Base-by-base conservation (phyloP, 2,797 vertebrate species). In the Channallabes apus region DNA sequence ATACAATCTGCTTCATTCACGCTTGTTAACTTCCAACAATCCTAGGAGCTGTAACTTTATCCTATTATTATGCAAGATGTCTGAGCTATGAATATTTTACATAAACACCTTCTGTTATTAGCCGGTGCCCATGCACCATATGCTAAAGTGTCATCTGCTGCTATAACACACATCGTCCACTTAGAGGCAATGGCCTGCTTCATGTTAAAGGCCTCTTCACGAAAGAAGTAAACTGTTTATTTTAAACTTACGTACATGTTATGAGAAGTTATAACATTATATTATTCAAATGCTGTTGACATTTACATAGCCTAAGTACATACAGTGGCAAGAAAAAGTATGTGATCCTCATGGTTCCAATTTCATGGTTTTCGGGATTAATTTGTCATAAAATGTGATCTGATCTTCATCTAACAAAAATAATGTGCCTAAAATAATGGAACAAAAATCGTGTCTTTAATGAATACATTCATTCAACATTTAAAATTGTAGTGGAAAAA, bases 101-200 rank as follows among this genome's bases (percentile, higher is more conserved):
- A 87, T 86, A 88, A 85, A 89, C 88, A 85, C 86, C 72, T 86
- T 87, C 54, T 82, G 68, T 80, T 77, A 67, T 80, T 85, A 82
- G 80, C 29, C 32, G 12, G 6, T 82, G 69, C 51, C 17, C 71
- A 58, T 77, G 38, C 61, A 56, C 72, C 72, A 76, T 80, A 80
- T 51, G 59, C n/a, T 65, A 35, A 79, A 32, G 35, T 77, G 14
- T 22, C 41, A 73, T 81, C 64, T 75, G 62, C 71, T 92, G 94
- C 88, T 90, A 71, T 92, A 86, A 41, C 90, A 87, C 17, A 24
- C 46, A 73, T 0, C 27, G 15, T 87, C 94, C 94, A 94, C 94
- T 86, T 0, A 89, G 93, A 82, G 94, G 93, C 93, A 84, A 83
- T 77, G 22, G 84, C 38, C 80, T 81, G 77, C 73, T 76, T 78